Conservation (phyloP, 2,888 invertebrate genomes). For the Villa cingulata region DNA sequence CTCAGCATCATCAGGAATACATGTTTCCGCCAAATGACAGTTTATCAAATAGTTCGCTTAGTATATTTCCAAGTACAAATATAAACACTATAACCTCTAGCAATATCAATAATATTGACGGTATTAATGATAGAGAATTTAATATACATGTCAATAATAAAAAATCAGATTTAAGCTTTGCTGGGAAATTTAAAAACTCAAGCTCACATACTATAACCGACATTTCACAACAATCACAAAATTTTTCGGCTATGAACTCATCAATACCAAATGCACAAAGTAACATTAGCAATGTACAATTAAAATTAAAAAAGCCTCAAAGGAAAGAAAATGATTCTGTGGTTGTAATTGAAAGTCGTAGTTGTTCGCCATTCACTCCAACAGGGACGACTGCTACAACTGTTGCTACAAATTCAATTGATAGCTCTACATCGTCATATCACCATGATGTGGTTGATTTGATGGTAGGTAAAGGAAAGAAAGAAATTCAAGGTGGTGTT, state of each 20-base stretch:
- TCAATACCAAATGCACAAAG: neutral
- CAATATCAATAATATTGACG: neutral
- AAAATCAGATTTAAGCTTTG: slow-evolving; percentile 27
- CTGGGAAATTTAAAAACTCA: slow-evolving; percentile 27
- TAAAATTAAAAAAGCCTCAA: neutral
- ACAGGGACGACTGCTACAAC: neutral
- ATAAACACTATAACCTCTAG: neutral
- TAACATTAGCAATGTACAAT: neutral
- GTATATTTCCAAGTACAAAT: slow-evolving; percentile 16
- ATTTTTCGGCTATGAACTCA: neutral
- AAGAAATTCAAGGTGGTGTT: no score
- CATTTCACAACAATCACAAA: neutral
- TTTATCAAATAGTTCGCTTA: slow-evolving; percentile 26
- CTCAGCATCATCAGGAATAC: neutral
- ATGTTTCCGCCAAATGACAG: slow-evolving; percentile 15
- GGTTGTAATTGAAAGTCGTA: slow-evolving; percentile 11
- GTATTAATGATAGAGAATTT: neutral
- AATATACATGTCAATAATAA: neutral
- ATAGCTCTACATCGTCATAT: slow-evolving; percentile 16
- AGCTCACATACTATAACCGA: no score
- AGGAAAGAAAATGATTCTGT: neutral
- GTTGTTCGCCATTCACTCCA: slow-evolving; percentile 12
- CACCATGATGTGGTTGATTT: slow-evolving; percentile 15
- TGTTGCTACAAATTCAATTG: slow-evolving; percentile 2
- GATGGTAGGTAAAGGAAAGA: no score